phyloP scores from a whole-genome alignment of 2,888 invertebrate species.

The Hemicrepidius hirtus region DNA sequence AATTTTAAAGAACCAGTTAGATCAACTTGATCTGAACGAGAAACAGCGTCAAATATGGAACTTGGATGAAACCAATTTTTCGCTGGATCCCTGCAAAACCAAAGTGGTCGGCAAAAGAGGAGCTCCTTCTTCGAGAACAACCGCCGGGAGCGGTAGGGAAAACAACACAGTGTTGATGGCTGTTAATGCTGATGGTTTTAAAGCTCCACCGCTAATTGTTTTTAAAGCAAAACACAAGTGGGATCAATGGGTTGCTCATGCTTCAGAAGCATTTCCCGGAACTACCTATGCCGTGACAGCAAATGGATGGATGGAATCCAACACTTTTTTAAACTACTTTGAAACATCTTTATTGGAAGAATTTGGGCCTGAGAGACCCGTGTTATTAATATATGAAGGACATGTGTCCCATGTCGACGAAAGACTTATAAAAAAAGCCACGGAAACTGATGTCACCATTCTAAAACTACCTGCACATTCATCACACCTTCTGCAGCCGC shows the following conservation, averaged over 20 bases:
- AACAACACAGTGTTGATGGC: slow-evolving; percentile 48
- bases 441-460: too few relatives aligned
- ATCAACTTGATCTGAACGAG: slow-evolving; percentile 41
- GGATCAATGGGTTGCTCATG: slow-evolving; percentile 60
- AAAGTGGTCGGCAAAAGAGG: slow-evolving; percentile 52
- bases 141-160: slow-evolving; percentile 46
- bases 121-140: slow-evolving; percentile 35
- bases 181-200: slow-evolving; percentile 47
- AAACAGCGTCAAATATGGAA: slow-evolving; percentile 56
- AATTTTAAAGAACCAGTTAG: background rate
- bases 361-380: too few relatives aligned
- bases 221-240: slow-evolving; percentile 61
- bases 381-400: too few relatives aligned
- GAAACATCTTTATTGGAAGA: slow-evolving; percentile 45
- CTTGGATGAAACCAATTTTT: slow-evolving; percentile 52
- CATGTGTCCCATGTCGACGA: too few relatives aligned
- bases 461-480: too few relatives aligned
- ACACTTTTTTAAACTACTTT: slow-evolving; percentile 57
- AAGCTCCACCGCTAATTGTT: slow-evolving; percentile 50
- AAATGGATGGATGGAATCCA: slow-evolving; percentile 58
- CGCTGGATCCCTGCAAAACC: slow-evolving; percentile 45
- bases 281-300: slow-evolving; percentile 13
- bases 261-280: slow-evolving; percentile 11
- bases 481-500: slow-evolving; percentile 1
- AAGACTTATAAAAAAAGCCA: slow-evolving; percentile 56